Percentiles rank a stretch among this genome's conserved stretches.
phyloP scores from a whole-genome alignment of 2,888 invertebrate genomes.

The Eilema sororculum region DNA sequence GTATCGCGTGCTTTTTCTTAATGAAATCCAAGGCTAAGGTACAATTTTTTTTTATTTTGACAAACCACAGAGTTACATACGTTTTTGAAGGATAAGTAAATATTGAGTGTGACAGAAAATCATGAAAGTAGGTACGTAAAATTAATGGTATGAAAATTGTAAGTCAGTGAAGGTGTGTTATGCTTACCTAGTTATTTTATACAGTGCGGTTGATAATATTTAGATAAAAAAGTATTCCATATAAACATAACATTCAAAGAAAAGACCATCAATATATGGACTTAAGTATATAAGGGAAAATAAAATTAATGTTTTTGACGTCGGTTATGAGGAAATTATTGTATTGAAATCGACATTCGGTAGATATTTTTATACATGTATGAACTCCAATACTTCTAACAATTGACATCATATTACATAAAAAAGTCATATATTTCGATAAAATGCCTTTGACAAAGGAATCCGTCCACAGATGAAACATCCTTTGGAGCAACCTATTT shows the following conservation, averaged over 20 bases:
- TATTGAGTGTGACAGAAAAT: too few species aligned
- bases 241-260: too few species aligned
- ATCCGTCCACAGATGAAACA: background rate
- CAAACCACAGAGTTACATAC: too few species aligned
- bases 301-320: background rate
- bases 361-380: background rate
- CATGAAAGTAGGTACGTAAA: too few species aligned
- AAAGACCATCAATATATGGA: too few species aligned
- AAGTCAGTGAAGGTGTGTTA: too few species aligned
- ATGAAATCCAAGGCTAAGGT: background rate
- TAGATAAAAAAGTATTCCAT: too few species aligned
- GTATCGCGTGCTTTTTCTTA: conserved; percentile 13
- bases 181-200: too few species aligned
- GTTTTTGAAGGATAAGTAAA: too few species aligned
- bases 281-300: background rate
- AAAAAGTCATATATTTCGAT: background rate
- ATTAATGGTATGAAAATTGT: too few species aligned
- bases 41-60: background rate
- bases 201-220: too few species aligned
- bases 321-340: background rate
- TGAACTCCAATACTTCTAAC: background rate
- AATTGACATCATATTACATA: background rate
- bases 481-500: background rate
- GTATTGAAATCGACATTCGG: too few species aligned
- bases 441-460: background rate